These are phyloP conservation scores for Steinernema khuongi DNA, from an alignment of 1,140 invertebrate species.

Conservation along the genomic window DNA sequence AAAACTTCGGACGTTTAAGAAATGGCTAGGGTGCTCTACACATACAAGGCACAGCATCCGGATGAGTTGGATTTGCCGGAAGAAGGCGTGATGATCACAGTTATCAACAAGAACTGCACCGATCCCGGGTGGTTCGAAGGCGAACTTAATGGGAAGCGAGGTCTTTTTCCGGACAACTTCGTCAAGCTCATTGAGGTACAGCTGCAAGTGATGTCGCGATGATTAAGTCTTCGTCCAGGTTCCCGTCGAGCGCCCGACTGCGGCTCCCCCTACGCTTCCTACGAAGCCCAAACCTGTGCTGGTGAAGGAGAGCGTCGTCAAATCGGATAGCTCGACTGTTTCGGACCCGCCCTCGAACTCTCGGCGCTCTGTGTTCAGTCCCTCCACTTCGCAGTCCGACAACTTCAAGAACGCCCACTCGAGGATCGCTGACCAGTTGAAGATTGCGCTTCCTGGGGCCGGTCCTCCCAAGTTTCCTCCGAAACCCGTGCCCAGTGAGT, in stretches of 20 bases:
- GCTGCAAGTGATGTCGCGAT: not conserved
- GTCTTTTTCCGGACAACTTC: constrained; percentile 95
- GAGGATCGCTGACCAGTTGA: not conserved
- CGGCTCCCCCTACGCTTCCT: not conserved
- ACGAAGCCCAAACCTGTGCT: not conserved
- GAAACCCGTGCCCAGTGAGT: not conserved
- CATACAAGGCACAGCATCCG: constrained; percentile 83
- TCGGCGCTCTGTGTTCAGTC: not conserved
- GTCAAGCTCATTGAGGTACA: constrained; percentile 38
- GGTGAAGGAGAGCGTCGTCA: not conserved
- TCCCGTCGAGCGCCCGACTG: not conserved
- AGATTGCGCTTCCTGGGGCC: not conserved
- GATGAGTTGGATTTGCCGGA: constrained; percentile 79
- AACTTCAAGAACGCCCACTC: not conserved
- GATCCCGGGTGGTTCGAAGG: constrained; percentile 96
- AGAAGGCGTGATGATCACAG: constrained; percentile 80
- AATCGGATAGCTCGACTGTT: not conserved
- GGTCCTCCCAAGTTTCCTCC: not conserved
- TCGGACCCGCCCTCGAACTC: not conserved
- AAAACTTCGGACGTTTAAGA: not conserved
- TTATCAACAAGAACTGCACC: constrained; percentile 74
- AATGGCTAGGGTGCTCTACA: constrained; percentile 74
- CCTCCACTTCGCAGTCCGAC: not conserved
- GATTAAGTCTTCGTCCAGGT: not conserved
- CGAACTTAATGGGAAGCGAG: constrained; percentile 77